Evolutionary conservation across 2,113 vertebrate species (phyloP).

Genomic region (Haemorhous mexicanus): DNA sequence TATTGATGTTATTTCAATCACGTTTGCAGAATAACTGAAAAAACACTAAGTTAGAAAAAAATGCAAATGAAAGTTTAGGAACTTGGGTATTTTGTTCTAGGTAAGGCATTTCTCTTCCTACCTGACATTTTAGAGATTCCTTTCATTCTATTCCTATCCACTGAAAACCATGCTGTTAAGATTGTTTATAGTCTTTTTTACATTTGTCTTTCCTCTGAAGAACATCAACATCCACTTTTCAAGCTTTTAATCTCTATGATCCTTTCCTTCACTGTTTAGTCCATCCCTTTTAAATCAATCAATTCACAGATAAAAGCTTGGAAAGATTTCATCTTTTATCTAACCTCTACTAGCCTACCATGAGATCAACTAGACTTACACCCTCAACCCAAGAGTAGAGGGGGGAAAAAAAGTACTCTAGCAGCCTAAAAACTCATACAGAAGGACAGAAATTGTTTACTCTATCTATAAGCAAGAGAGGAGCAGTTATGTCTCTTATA

Average conservation of each 20-base stretch:
- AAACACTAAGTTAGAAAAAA: background rate
- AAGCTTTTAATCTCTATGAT: background rate
- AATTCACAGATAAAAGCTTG: background rate
- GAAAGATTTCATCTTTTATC: background rate
- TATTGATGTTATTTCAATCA: background rate
- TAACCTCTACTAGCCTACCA: background rate
- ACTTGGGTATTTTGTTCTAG: background rate
- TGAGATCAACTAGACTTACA: background rate
- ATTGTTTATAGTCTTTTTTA: background rate
- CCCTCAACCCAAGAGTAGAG: background rate
- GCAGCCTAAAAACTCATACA: background rate
- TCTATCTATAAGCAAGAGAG: background rate
- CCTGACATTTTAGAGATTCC: background rate
- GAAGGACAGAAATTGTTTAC: background rate
- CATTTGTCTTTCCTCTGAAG: background rate
- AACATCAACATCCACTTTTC: background rate
- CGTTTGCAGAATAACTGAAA: background rate
- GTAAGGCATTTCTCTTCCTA: background rate
- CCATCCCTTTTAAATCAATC: background rate
- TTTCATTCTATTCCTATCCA: background rate
- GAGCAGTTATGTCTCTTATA: background rate
- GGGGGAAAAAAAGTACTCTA: background rate
- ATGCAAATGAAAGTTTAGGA: background rate
- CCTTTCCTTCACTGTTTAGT: background rate
- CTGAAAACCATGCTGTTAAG: background rate